Conservation (phyloP, 2,797 vertebrate species). For the Myotis myotis region DNA sequence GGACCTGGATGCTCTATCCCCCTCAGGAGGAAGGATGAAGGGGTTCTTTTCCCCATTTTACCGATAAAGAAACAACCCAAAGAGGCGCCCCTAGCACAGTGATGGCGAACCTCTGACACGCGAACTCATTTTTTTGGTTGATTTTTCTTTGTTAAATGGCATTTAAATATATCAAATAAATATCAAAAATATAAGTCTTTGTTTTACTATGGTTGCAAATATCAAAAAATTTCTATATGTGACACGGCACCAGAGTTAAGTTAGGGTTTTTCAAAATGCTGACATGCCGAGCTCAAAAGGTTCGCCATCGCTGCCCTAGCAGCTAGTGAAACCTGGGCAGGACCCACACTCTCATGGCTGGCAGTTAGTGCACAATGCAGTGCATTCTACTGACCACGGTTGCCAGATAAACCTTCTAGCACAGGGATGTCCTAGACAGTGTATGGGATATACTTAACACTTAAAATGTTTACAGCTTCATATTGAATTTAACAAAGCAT, state of each 20-base stretch:
- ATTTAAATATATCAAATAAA: too few relatives aligned
- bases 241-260: too few relatives aligned
- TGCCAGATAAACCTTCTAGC: not conserved
- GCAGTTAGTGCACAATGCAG: not conserved
- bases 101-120: too few relatives aligned
- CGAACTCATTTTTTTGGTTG: too few relatives aligned
- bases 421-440: not conserved
- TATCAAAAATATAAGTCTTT: too few relatives aligned
- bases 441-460: not conserved
- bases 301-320: not conserved
- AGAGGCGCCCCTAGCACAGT: not conserved
- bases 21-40: not conserved
- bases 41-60: not conserved
- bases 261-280: too few relatives aligned
- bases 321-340: not conserved
- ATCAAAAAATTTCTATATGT: too few relatives aligned
- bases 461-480: not conserved
- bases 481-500: not conserved
- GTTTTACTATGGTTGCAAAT: too few relatives aligned
- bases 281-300: too few relatives aligned
- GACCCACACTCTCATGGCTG: not conserved
- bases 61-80: not conserved
- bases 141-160: too few relatives aligned
- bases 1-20: not conserved
- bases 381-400: not conserved